Evolutionary conservation across 2,888 invertebrate species (phyloP), one percentile per base, ranked within the genome.

Genomic region (Malthinus seriepunctatus): DNA sequence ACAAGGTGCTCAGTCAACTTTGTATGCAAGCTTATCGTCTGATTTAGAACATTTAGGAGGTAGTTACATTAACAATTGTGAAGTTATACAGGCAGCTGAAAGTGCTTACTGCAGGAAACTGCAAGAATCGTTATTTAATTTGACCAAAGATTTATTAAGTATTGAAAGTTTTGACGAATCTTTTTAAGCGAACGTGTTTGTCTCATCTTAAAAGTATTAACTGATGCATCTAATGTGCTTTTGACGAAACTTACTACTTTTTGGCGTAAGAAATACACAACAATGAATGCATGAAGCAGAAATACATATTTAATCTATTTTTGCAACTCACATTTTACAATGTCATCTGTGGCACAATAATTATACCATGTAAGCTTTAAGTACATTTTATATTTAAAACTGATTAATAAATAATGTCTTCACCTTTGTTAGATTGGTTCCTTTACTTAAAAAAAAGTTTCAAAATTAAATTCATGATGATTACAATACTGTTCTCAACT

Each of bases 31-130:
- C 68, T 83, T 95, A 9, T 87, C 90, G 42, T 84, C 87, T 42
- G 81, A 85, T 32, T 78, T 94, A 12, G 89, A 92, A 74, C 85
- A 86, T 3, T 82, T 84, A 69, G 90, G 93, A 1, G 95, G 95
- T n/a, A 79, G 85, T 3, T 95, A 95, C 72, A 85, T 93, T 32
- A 88, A 87, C 71, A 93, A 94, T 73, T 90, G 93, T 70, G 79
- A 82, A 60, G 83, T 85, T 68, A 82, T 83, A 0, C 78, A 83
- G 2, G 80, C 85, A 56, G 82, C 82, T 67, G 70, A 78, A 1
- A 80, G 81, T 65, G 88, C 88, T 2, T 63, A 69, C 51, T 66
- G 69, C 8, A 62, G 60, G n/a, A 71, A 74, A 37, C 50, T 76
- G 6, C 90, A 90, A 76, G 83, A 87, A 68, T 83, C 82, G 72